Base-by-base conservation (phyloP, 1,140 invertebrate species). In the Microplitis demolitor region DNA sequence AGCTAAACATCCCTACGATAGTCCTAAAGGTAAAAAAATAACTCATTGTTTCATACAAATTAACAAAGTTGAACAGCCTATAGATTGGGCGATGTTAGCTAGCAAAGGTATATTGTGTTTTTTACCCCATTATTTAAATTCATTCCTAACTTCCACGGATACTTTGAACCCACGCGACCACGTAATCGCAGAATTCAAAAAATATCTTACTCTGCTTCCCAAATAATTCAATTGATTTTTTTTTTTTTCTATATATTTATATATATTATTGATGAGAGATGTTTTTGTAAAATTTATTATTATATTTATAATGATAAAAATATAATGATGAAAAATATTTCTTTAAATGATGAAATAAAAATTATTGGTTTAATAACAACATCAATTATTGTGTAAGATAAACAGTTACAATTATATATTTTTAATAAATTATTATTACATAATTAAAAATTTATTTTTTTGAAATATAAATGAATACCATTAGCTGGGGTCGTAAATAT, bases 31-130 rank as follows among this genome's bases (percentile, higher is more conserved):
- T 1, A 78, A 78, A 34, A 86, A 84, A 76, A 88, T 88, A 6
- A 89, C 89, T 3, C 89, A 91, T 76, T 90, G 88, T 61, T 90
- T 91, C 58, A 79, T 90, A 2, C 90, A 91, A 66, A 56, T 87
- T 5, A 87, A 84, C 73, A 88, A 89, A 81, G 71, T 85, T 2
- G 80, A 84, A 4, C 85, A 87, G 16, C 84, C 87, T 75, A 81
- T 89, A 8, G 89, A 90, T 39, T 83, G 89, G 79, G 86, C 87
- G 5, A 83, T 81, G 61, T 77, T 91, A 39, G 84, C 83, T 34
- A 85, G 74, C 54, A 88, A 82, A 78, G 88, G 87, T n/a, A 87
- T 89, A 16, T 78, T 88, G 2, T 90, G 90, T 70, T 86, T 91
- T 9, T 80, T 82, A 37, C 90, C 90, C 3, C 88, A 90, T 66